Conservation (phyloP, 2,888 invertebrate genomes). For the Ophion slaviceki region DNA sequence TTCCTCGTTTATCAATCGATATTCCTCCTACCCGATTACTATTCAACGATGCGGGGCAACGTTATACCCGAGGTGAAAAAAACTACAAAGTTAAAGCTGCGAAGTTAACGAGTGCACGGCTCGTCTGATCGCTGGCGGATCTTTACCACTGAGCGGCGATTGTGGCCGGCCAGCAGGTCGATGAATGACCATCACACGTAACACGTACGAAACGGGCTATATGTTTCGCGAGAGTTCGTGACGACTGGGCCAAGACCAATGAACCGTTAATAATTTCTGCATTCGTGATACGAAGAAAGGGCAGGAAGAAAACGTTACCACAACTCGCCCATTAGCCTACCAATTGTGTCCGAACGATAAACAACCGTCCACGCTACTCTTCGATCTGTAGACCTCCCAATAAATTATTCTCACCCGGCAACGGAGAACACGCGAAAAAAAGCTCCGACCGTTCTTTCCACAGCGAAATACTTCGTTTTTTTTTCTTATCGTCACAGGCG, state of each 20-base stretch:
- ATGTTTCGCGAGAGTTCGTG: constrained; percentile 27
- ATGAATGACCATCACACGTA: constrained; percentile 43
- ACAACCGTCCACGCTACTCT: background rate
- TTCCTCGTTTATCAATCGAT: constrained; percentile 5
- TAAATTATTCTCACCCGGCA: constrained; percentile 44
- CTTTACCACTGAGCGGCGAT: constrained; percentile 46
- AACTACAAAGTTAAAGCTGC: constrained; percentile 12
- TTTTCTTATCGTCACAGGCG: constrained; percentile 21
- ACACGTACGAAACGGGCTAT: background rate
- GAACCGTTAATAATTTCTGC: constrained; percentile 59
- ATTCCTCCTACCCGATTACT: background rate
- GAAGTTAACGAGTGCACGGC: background rate
- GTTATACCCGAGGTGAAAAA: constrained; percentile 5
- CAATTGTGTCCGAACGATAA: constrained; percentile 27
- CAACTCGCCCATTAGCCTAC: background rate
- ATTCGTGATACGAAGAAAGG: constrained; percentile 23
- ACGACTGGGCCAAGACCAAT: constrained; percentile 55
- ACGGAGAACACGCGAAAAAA: background rate
- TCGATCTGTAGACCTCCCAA: constrained; percentile 11
- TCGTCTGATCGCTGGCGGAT: constrained; percentile 56
- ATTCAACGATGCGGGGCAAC: constrained; percentile 16
- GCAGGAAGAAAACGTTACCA: background rate
- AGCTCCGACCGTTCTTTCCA: background rate
- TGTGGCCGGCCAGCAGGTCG: constrained; percentile 55
- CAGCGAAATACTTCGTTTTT: background rate